Evolutionary conservation across 2,797 vertebrate genomes (phyloP), one percentile per base, ranked within the genome.

Genomic region (Florisuga fusca): DNA sequence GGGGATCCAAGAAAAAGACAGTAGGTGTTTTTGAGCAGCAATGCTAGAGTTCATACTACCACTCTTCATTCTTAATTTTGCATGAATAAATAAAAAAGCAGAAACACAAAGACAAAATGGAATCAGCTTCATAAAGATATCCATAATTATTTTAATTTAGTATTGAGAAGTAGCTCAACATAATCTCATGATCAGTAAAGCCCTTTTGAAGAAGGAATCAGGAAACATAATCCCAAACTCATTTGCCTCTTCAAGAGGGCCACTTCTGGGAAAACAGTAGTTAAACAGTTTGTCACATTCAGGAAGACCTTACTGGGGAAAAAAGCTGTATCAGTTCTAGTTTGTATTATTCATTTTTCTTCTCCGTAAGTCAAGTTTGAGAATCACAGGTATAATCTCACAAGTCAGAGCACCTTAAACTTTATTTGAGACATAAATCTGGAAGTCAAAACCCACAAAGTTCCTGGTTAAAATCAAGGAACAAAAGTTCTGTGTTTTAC

Each of bases 381-480:
- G 7, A 5, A 25, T n/a, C 36, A 6, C 12, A 29, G 0, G 0
- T 38, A 11, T 26, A 26, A 18, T 29, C 27, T n/a, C 29, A 59
- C 86, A 88, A 58, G 15, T 72, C 46, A 67, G 26, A 83, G 29
- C 21, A 27, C 20, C 9, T 84, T 63, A 43, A 72, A 68, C 27
- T n/a, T 13, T 33, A 27, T 50, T 74, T 43, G 20, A 48, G 5
- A 25, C 4, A 33, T 3, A 77, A 43, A 54, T 58, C 21, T 63
- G 51, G 10, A 83, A 84, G 31, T 31, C 0, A n/a, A 4, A 71
- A 59, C 3, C 3, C 20, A 62, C 7, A 53, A 5, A n/a, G 3
- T 36, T 6, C 20, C 50, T 51, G 9, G 38, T 78, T 46, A 84
- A 21, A 69, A 55, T 51, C 18, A 62, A 85, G 34, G 13, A 58